Base-by-base conservation (phyloP, 2,888 invertebrate species). In the Dynastes tityus region DNA sequence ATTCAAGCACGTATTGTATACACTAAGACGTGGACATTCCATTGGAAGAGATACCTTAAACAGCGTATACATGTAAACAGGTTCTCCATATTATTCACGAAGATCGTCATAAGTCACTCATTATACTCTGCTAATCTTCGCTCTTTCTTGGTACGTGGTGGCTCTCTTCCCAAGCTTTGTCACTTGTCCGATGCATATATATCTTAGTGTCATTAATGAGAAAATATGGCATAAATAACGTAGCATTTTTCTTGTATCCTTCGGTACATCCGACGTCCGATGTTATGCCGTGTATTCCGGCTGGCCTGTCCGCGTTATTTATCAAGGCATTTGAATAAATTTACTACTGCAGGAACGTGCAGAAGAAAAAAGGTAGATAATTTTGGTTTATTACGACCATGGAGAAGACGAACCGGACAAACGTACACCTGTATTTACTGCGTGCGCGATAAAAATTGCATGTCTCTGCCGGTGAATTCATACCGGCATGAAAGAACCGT, bases 71-170 rank as follows among this genome's bases (percentile, higher is more conserved):
- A 68, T 53, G 76, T 68, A 80, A 83, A 83, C 83, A 82, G 83
- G 83, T 83, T 83, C 80, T 82, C 81, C 80, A 81, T 82, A 83
- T 80, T 82, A 82, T 82, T 83, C 80, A 80, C 83, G 80, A 81
- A 81, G 80, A 78, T 83, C 81, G 82, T 82, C 82, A 84, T 84
- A 84, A 84, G 82, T 84, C 83, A 84, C 82, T 83, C 83, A 83
- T 82, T 82, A 82, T 81, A 80, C 78, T 79, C 78, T 79, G 83
- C 82, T 83, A 84, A 83, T 83, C 83, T 82, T 81, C 81, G 79
- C 81, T 75, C 75, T 80, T 80, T 79, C 81, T 81, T 80, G 78
- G 79, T 74, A 79, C 79, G 74, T 61, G 76, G 73, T 65, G 80
- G 79, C 78, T 79, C 81, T 81, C 82, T 80, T 82, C 82, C 82